phyloP scores from a whole-genome alignment of 1,140 invertebrate species.

The Orius insidiosus region DNA sequence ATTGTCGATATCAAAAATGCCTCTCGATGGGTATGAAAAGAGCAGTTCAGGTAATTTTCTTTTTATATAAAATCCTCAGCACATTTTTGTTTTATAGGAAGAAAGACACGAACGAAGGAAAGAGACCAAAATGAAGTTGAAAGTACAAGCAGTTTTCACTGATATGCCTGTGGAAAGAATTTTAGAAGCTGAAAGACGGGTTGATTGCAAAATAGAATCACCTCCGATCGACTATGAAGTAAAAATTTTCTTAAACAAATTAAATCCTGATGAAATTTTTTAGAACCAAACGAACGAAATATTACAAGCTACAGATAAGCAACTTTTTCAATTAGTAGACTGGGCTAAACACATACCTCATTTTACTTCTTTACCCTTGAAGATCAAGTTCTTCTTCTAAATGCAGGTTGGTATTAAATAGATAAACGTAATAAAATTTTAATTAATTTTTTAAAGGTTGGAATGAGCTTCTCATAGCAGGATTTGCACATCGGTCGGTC shows the following conservation, averaged over 20 bases:
- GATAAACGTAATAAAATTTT: not conserved
- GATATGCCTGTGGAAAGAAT: conserved; percentile 72
- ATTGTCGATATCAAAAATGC: conserved; percentile 97
- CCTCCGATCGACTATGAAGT: conserved; percentile 33
- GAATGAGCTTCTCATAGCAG: conserved; percentile 91
- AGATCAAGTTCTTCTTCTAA: conserved; percentile 79
- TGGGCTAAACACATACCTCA: conserved; percentile 94
- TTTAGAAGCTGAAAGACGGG: conserved; percentile 60
- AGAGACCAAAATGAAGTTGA: conserved; percentile 62
- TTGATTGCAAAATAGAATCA: conserved; percentile 45
- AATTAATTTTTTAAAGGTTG: conserved; percentile 40
- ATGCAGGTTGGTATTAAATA: conserved; percentile 52
- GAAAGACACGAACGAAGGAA: conserved; percentile 70
- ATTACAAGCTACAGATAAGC: conserved; percentile 67
- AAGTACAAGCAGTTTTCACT: conserved; percentile 47
- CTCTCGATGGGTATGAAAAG: conserved; percentile 94
- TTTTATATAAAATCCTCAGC: not conserved
- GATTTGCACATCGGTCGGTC: conserved; percentile 85
- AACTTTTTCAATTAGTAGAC: conserved; percentile 84
- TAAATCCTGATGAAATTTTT: conserved; percentile 7
- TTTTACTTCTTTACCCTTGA: conserved; percentile 79
- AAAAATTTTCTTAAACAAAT: conserved; percentile 5
- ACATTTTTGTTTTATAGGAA: conserved; percentile 32
- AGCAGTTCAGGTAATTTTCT: conserved; percentile 49
- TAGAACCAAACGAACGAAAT: conserved; percentile 48